phyloP scores from a whole-genome alignment of 2,888 invertebrate genomes.

The Eristalis arbustorum region DNA sequence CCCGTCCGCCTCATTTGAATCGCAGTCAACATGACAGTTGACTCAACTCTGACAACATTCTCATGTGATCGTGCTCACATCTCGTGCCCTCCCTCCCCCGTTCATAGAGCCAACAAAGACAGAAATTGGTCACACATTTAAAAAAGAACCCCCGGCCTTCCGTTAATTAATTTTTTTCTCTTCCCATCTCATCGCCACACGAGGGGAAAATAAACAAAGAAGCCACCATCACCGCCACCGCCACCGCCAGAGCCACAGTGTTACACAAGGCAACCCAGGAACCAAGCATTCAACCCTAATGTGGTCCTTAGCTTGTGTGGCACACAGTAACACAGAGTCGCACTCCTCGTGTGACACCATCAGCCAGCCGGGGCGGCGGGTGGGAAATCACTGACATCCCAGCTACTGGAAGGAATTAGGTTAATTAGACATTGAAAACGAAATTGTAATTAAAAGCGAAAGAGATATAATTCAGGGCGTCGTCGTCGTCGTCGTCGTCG shows the following conservation, averaged over 20 bases:
- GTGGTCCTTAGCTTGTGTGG: constrained; percentile 40
- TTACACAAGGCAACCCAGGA: constrained; percentile 26
- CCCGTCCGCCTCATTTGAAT: not conserved
- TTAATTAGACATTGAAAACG: constrained; percentile 69
- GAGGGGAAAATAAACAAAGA: not conserved
- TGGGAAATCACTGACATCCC: constrained; percentile 38
- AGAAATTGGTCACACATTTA: not conserved
- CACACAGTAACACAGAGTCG: constrained; percentile 2
- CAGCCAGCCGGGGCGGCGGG: not conserved
- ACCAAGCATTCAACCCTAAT: constrained; percentile 47
- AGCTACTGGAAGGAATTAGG: constrained; percentile 64
- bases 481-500: constrained; percentile 13
- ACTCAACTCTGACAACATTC: not conserved
- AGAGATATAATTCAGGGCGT: constrained; percentile 55
- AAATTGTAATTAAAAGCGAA: constrained; percentile 70
- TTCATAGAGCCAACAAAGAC: not conserved
- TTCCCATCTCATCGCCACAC: not conserved
- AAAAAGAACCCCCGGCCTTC: constrained; percentile 1
- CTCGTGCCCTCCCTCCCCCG: not conserved
- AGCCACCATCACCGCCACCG: not conserved
- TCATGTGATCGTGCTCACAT: not conserved
- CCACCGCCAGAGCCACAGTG: not conserved
- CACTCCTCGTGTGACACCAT: constrained; percentile 20
- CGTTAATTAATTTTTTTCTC: constrained; percentile 17
- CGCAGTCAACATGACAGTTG: not conserved